Conservation (phyloP, 2,113 vertebrate species). For the Burhinus bistriatus region DNA sequence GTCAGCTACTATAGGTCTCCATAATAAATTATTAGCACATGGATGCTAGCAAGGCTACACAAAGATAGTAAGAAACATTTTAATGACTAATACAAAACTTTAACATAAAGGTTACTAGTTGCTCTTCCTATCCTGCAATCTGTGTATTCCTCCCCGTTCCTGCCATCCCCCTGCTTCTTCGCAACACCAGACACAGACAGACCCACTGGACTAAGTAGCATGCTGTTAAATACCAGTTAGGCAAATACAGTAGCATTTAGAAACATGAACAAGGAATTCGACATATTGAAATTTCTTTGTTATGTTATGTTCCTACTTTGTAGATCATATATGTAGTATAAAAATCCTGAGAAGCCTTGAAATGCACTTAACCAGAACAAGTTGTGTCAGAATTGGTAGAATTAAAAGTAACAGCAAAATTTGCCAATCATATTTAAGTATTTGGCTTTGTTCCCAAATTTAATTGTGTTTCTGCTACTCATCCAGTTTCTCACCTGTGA, state of each 20-base stretch:
- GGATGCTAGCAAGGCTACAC: background rate
- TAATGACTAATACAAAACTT: background rate
- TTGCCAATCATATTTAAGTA: background rate
- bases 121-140: background rate
- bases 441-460: background rate
- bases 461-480: background rate
- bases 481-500: background rate
- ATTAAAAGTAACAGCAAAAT: background rate
- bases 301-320: background rate
- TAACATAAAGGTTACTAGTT: background rate
- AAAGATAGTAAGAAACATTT: background rate
- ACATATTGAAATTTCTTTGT: background rate
- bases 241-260: background rate
- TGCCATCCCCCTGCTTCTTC: background rate
- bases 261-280: background rate
- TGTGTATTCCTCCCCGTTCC: background rate
- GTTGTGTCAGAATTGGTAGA: background rate
- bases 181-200: background rate
- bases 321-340: background rate
- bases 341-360: background rate
- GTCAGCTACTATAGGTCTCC: background rate
- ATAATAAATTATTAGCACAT: background rate
- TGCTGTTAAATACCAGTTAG: background rate
- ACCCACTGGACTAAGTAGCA: accelerated
- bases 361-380: background rate